Conservation (phyloP, 1,140 invertebrate species). For the Parasteatoda tepidariorum region DNA sequence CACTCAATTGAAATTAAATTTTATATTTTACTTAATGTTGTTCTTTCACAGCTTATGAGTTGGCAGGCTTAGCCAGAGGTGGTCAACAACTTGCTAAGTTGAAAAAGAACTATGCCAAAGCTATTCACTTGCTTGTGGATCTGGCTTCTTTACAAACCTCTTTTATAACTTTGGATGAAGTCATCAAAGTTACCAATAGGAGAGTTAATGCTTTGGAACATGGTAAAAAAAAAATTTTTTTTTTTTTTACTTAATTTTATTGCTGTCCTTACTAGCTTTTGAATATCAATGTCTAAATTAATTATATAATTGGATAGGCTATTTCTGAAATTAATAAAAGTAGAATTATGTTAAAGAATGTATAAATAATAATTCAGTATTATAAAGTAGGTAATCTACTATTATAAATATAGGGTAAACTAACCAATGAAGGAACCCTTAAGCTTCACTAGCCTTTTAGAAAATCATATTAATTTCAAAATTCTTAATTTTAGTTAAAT, state of each 20-base stretch:
- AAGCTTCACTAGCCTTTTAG: too few species aligned
- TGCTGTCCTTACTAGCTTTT: not conserved
- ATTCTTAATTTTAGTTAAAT: too few species aligned
- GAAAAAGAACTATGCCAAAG: constrained; percentile 93
- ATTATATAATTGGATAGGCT: not conserved
- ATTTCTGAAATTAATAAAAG: not conserved
- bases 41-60: constrained; percentile 77
- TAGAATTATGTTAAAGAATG: not conserved
- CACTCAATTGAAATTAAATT: not conserved
- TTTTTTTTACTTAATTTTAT: not conserved
- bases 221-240: constrained; percentile 73
- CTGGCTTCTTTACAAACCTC: constrained; percentile 96
- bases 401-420: too few species aligned
- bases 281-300: not conserved
- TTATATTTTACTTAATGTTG: not conserved
- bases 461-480: too few species aligned
- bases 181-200: constrained; percentile 95
- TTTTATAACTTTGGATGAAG: constrained; percentile 96
- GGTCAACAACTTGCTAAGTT: constrained; percentile 94
- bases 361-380: too few species aligned
- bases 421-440: too few species aligned
- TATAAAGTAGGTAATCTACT: too few species aligned
- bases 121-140: constrained; percentile 91
- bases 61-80: constrained; percentile 92
- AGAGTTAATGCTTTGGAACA: constrained; percentile 99